Percentiles rank a stretch among this genome's conserved stretches.
These are phyloP conservation scores for Boloria euphrosyne DNA, from an alignment of 2,888 invertebrate genomes.

Conservation along the genomic window DNA sequence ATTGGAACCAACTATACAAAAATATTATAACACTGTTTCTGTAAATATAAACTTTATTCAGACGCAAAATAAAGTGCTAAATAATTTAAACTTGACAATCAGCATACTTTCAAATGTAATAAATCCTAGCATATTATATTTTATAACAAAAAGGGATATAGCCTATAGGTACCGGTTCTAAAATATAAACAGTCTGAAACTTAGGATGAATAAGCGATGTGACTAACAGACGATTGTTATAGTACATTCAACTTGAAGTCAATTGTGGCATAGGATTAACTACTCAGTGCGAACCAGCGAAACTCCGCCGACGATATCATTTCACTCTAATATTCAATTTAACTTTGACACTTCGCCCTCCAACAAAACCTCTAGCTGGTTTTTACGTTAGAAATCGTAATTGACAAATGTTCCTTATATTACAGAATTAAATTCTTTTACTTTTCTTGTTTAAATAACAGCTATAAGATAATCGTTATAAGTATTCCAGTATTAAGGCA, in stretches of 20 bases:
- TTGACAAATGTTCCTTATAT: slow-evolving; percentile 39
- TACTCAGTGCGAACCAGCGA: slow-evolving; percentile 68
- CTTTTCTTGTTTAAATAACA: slow-evolving; percentile 23
- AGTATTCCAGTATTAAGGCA: background rate
- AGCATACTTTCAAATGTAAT: background rate
- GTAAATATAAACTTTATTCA: background rate
- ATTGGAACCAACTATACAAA: too few species aligned
- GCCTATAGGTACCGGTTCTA: slow-evolving; percentile 25
- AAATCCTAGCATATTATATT: slow-evolving; percentile 12
- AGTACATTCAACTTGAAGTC: slow-evolving; percentile 67
- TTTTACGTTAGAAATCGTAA: slow-evolving; percentile 58
- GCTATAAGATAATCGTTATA: slow-evolving; percentile 2
- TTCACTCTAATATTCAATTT: slow-evolving; percentile 81
- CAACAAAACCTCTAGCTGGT: slow-evolving; percentile 65
- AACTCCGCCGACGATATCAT: slow-evolving; percentile 75
- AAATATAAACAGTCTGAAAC: slow-evolving; percentile 50
- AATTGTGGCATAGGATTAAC: slow-evolving; percentile 80
- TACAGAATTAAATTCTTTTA: background rate
- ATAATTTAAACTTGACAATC: slow-evolving; percentile 4
- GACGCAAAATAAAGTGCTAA: background rate
- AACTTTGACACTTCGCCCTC: slow-evolving; percentile 80
- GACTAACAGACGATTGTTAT: slow-evolving; percentile 68
- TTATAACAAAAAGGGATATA: background rate
- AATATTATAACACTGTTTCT: background rate
- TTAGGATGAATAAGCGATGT: slow-evolving; percentile 68